Evolutionary conservation across 2,797 vertebrate genomes (phyloP).

Genomic region (Phoxinus dragarum): DNA sequence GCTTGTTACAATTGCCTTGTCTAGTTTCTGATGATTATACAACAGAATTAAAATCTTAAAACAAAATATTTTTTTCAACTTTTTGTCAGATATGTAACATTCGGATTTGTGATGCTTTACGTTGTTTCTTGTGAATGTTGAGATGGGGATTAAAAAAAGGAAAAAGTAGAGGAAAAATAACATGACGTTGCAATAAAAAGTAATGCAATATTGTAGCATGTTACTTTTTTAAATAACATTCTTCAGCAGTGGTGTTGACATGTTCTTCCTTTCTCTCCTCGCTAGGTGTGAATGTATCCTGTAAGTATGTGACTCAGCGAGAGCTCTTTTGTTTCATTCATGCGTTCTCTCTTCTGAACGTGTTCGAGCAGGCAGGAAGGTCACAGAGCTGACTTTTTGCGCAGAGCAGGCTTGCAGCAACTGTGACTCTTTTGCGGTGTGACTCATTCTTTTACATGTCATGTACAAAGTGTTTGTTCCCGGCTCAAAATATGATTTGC

Average conservation of each 20-base stretch:
- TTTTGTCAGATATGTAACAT: neutral
- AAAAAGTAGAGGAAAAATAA: neutral
- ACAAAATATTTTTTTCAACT: neutral
- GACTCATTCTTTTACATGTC: constrained; percentile 9
- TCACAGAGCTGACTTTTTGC: constrained; percentile 48
- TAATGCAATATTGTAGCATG: neutral
- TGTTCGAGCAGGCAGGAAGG: constrained; percentile 40
- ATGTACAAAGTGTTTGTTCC: constrained; percentile 5
- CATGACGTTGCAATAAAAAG: neutral
- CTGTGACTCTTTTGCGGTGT: neutral
- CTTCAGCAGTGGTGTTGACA: neutral
- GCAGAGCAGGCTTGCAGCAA: constrained; percentile 5
- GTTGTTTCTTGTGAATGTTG: neutral
- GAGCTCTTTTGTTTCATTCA: constrained; percentile 29
- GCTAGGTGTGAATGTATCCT: neutral
- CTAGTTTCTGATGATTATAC: no score
- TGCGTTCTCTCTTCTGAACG: neutral
- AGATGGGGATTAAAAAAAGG: neutral
- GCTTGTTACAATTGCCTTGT: neutral
- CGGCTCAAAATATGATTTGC: constrained; percentile 5
- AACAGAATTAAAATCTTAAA: no score
- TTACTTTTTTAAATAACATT: neutral
- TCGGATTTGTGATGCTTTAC: neutral
- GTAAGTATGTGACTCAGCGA: neutral
- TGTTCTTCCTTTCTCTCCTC: neutral